Evolutionary conservation across 2,888 invertebrate species (phyloP).

Genomic region (Drosophila meridiana): DNA sequence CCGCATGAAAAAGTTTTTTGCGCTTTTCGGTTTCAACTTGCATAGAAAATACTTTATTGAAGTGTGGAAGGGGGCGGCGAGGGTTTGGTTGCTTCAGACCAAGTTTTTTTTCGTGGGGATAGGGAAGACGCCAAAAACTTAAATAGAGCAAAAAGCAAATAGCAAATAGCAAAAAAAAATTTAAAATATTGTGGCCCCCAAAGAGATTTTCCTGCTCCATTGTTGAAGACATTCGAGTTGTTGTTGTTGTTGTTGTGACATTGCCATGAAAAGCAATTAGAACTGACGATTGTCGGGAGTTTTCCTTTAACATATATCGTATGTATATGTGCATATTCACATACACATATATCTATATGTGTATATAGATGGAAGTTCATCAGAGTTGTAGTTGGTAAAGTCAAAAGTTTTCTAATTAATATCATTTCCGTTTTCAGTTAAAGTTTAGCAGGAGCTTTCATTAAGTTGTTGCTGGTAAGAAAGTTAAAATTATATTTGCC

Average conservation of each 20-base stretch:
- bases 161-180: conserved; percentile 21
- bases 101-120: conserved; percentile 15
- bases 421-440: conserved; percentile 47
- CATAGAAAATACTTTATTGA: conserved; percentile 13
- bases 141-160: conserved; percentile 49
- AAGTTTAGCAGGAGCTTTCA: conserved; percentile 22
- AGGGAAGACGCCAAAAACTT: conserved; percentile 46
- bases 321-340: neutral
- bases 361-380: conserved; percentile 6
- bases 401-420: conserved; percentile 61
- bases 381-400: conserved; percentile 27
- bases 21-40: conserved; percentile 60
- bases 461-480: conserved; percentile 6
- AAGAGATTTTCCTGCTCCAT: conserved; percentile 40
- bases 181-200: conserved; percentile 35
- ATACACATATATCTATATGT: neutral
- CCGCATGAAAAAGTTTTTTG: conserved; percentile 67
- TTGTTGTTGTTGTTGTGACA: conserved; percentile 48
- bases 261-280: conserved; percentile 66
- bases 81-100: neutral
- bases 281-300: conserved; percentile 40
- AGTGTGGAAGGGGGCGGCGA: neutral
- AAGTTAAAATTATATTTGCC: conserved; percentile 15
- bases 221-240: conserved; percentile 24
- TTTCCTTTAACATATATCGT: neutral